Evolutionary conservation across 2,888 invertebrate species (phyloP).

Genomic region (Blera fallax): DNA sequence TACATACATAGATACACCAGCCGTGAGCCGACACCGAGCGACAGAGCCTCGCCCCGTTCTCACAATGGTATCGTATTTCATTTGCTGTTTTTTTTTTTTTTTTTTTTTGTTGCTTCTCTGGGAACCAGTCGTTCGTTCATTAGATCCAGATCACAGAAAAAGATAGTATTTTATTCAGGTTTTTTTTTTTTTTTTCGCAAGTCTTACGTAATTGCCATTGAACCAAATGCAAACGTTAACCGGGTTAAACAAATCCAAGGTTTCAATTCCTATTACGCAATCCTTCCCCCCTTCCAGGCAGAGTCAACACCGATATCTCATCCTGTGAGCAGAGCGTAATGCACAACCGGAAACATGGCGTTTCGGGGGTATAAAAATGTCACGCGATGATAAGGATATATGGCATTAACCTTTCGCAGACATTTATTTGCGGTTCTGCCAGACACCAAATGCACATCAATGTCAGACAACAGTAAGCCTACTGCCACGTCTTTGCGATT

Average conservation of each 20-base stretch:
- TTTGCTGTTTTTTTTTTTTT: background rate
- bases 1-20: background rate
- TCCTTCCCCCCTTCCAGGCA: background rate
- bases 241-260: conserved; percentile 52
- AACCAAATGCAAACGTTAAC: conserved; percentile 26
- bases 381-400: conserved; percentile 49
- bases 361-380: conserved; percentile 37
- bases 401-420: conserved; percentile 51
- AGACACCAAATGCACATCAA: conserved; percentile 56
- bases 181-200: background rate
- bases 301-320: conserved; percentile 4
- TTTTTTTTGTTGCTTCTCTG: background rate
- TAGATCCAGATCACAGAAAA: conserved; percentile 44
- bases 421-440: conserved; percentile 46
- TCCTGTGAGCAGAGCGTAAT: conserved; percentile 35
- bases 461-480: conserved; percentile 53
- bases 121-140: conserved; percentile 50
- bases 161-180: conserved; percentile 2
- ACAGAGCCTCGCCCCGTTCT: conserved; percentile 38
- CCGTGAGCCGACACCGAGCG: background rate
- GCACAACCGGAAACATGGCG: conserved; percentile 48
- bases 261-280: conserved; percentile 7
- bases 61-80: conserved; percentile 57
- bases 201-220: conserved; percentile 51
- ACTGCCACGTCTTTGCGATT: background rate